Conservation (phyloP, 2,113 vertebrate species). For the Chascanopsetta lugubris region DNA sequence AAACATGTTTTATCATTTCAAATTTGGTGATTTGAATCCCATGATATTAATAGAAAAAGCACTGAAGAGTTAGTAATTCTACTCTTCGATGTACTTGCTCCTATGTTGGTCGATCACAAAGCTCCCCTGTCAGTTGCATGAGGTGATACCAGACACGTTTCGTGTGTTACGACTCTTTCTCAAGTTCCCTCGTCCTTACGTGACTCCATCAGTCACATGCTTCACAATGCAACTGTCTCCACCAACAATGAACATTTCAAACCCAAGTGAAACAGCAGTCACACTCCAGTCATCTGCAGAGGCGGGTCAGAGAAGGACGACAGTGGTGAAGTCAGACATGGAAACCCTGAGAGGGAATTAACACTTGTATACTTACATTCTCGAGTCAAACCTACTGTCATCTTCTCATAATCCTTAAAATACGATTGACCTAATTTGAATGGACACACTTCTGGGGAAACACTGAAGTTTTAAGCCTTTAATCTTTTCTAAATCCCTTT, state of each 20-base stretch:
- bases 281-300: slow-evolving; percentile 13
- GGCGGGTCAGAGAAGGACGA: slow-evolving; percentile 2
- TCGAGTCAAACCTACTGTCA: slow-evolving; percentile 37
- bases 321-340: slow-evolving; percentile 24
- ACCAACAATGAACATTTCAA: neutral
- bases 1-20: no score
- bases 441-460: slow-evolving; percentile 51
- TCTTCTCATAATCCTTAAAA: slow-evolving; percentile 57
- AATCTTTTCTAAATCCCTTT: slow-evolving; percentile 57
- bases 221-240: neutral
- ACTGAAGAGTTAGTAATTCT: neutral
- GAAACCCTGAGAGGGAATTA: slow-evolving; percentile 37
- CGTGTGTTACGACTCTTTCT: slow-evolving; percentile 12
- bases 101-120: neutral
- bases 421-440: slow-evolving; percentile 54
- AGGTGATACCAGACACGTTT: slow-evolving; percentile 1
- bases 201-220: neutral
- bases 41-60: no score
- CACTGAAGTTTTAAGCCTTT: slow-evolving; percentile 51
- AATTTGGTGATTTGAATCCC: no score
- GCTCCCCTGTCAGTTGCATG: slow-evolving; percentile 2
- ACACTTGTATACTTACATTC: slow-evolving; percentile 28
- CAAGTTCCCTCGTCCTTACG: slow-evolving; percentile 17
- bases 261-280: neutral
- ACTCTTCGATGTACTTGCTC: no score